Conservation (phyloP, 2,888 invertebrate species). For the Drosophila leonis region DNA sequence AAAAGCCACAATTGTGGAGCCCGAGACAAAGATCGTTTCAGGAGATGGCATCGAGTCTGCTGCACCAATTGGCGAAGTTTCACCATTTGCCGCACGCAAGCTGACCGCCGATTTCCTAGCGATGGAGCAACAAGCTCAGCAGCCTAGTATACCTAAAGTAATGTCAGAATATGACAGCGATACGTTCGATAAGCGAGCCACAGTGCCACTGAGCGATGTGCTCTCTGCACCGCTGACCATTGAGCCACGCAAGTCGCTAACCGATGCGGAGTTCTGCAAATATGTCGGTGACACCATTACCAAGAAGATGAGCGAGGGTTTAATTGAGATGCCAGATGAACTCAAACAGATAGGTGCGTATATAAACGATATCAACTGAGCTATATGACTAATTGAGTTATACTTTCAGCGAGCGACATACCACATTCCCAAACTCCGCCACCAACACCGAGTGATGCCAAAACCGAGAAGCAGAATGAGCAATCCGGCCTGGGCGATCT, state of each 20-base stretch:
- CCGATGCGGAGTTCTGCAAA: slow-evolving; percentile 85
- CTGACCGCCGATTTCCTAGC: slow-evolving; percentile 71
- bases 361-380: no score
- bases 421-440: slow-evolving; percentile 85
- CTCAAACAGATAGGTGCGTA: slow-evolving; percentile 76
- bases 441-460: slow-evolving; percentile 84
- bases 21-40: slow-evolving; percentile 10
- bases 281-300: slow-evolving; percentile 84
- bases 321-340: slow-evolving; percentile 82
- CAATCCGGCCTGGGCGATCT: slow-evolving; percentile 50
- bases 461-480: slow-evolving; percentile 70
- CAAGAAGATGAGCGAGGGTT: slow-evolving; percentile 84
- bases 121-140: slow-evolving; percentile 64
- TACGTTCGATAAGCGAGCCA: slow-evolving; percentile 49
- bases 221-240: slow-evolving; percentile 64
- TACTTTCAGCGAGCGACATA: slow-evolving; percentile 77
- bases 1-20: slow-evolving; percentile 1
- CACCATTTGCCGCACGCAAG: slow-evolving; percentile 58
- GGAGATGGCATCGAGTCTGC: slow-evolving; percentile 80
- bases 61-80: slow-evolving; percentile 68
- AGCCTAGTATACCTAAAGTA: slow-evolving; percentile 24
- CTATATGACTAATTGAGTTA: background rate
- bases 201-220: slow-evolving; percentile 51
- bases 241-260: slow-evolving; percentile 83
- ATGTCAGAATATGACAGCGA: slow-evolving; percentile 46